Percentiles rank a stretch among this genome's conserved stretches.
Evolutionary conservation across 2,888 invertebrate species (phyloP).

Genomic region (Alitta virens): DNA sequence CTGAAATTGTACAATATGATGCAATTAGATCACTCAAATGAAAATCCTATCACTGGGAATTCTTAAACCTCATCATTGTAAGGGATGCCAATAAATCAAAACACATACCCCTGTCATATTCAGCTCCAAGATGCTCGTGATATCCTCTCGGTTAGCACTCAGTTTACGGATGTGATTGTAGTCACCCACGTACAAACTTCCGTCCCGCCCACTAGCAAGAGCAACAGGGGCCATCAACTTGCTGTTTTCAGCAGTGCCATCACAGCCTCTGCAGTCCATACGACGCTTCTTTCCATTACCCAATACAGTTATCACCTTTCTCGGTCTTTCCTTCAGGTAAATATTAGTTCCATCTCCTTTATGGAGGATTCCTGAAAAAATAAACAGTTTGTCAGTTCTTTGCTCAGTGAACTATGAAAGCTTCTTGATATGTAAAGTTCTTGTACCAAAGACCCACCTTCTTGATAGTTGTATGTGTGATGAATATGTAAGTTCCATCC

Average conservation of each 20-base stretch:
- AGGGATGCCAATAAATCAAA: too few species aligned
- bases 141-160: constrained; percentile 46
- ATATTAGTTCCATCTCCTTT: constrained; percentile 95
- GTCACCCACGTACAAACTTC: constrained; percentile 94
- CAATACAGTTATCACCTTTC: constrained; percentile 83
- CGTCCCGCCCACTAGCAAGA: constrained; percentile 91
- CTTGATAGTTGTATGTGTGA: constrained; percentile 97
- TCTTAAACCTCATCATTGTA: too few species aligned
- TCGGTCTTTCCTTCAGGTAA: constrained; percentile 84
- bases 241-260: constrained; percentile 62
- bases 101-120: constrained; percentile 45
- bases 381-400: not conserved
- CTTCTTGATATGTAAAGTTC: not conserved
- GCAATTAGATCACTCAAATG: too few species aligned
- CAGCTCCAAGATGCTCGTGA: constrained; percentile 66
- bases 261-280: constrained; percentile 77
- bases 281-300: constrained; percentile 73
- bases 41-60: too few species aligned
- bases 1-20: too few species aligned
- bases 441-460: constrained; percentile 70
- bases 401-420: not conserved
- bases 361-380: constrained; percentile 77
- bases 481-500: constrained; percentile 76
- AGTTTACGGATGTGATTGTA: constrained; percentile 71
- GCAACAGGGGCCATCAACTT: constrained; percentile 88